Evolutionary conservation across 2,888 invertebrate genomes (phyloP), one percentile per base, ranked within the genome.

Genomic region (Drosophila limbata): DNA sequence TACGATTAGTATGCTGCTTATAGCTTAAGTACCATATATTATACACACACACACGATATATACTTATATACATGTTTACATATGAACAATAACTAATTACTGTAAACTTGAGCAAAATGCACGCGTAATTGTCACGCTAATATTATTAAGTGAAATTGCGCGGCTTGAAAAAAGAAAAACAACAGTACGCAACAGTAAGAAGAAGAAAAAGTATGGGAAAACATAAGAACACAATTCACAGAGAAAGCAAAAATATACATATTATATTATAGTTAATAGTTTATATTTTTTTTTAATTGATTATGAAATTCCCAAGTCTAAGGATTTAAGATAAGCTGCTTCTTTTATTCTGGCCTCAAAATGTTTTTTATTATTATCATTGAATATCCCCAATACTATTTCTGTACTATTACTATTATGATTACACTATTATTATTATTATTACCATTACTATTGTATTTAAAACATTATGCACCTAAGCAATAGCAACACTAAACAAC

Each of bases 101-200:
- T 56, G 44, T 35, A 35, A 56, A 52, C 5, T 52, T 52, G 52
- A 52, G 25, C 52, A 25, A 53, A 56, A 35, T 47, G 45, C 35
- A 48, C 47, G 75, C 81, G 69, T 73, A 69, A 63, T 62, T 56
- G 40, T 70, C 77, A 83, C 71, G 82, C 70, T 65, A 84, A 77
- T 84, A 87, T 81, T 70, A 83, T 72, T 74, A 77, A 87, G 85
- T 84, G 78, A 73, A 68, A 68, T 71, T 84, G 70, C 59, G 80
- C 61, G 66, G 21, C 40, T 39, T 39, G 52, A 35, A n/a, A 51
- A 52, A 56, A 53, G 39, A n/a, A 42, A 47, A 31, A 55, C 0
- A 60, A 39, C 4, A 25, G 2, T 39, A 15, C 42, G 19, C 50
- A 51, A 28, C 13, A 31, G 19, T 45, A 51, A 37, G 17, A 45